These are phyloP conservation scores for Lepidurus couesii DNA, from an alignment of 1,140 invertebrate genomes.

Conservation along the genomic window DNA sequence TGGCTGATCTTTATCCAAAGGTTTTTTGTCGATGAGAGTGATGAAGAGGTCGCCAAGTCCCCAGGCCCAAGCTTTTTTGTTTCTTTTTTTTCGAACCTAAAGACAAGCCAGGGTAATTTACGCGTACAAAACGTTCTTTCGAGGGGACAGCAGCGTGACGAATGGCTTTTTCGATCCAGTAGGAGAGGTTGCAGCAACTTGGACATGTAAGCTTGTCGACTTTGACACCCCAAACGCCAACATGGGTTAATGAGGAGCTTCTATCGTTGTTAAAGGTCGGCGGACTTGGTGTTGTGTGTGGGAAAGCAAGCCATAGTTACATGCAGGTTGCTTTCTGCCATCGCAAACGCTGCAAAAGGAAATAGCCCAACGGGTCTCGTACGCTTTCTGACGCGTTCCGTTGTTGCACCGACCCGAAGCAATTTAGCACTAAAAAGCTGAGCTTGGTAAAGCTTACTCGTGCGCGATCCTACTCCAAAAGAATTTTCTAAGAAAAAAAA, in stretches of 20 bases:
- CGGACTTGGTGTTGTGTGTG: too few species aligned
- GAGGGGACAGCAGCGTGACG: too few species aligned
- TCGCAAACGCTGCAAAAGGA: not conserved
- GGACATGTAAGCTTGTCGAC: too few species aligned
- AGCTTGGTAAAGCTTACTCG: not conserved
- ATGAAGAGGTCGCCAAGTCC: constrained; percentile 1
- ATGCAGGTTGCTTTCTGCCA: not conserved
- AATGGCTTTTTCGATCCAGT: too few species aligned
- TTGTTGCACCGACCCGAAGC: not conserved
- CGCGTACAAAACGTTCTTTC: too few species aligned
- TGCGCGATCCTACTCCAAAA: not conserved
- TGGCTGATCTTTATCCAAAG: not conserved
- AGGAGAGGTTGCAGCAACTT: too few species aligned
- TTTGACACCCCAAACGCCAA: too few species aligned
- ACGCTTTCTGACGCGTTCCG: constrained; percentile 4
- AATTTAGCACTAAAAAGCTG: constrained; percentile 2
- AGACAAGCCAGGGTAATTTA: not conserved
- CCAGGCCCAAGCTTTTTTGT: not conserved
- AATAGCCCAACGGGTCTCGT: not conserved
- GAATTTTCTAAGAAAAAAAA: not conserved
- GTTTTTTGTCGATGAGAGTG: not conserved
- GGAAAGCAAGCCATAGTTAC: not conserved
- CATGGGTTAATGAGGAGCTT: too few species aligned
- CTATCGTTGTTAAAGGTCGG: too few species aligned
- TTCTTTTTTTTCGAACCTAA: not conserved